phyloP scores from a whole-genome alignment of 37 sponge, comb jelly and placozoan species.

The Diacarnus erythraeanus region DNA sequence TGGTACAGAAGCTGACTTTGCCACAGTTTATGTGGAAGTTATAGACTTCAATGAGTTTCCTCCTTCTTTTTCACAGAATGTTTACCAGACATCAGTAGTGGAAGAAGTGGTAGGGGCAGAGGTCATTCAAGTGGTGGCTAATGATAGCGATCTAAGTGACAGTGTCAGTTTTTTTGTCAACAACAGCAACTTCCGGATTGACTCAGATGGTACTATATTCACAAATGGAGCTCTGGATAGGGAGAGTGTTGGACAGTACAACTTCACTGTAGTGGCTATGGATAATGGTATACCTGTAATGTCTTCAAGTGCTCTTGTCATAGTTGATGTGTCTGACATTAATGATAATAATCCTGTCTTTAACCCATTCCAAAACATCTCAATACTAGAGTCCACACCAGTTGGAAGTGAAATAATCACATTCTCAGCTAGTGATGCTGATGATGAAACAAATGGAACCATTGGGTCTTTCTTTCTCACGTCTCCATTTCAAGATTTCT shows the following conservation, averaged over 20 bases:
- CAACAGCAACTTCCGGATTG: background rate
- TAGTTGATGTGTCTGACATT: constrained; percentile 52
- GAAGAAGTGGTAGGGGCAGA: constrained; percentile 33
- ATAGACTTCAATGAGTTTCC: constrained; percentile 67
- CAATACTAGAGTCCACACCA: constrained; percentile 22
- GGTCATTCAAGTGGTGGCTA: constrained; percentile 39
- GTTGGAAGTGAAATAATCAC: constrained; percentile 12
- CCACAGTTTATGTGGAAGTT: constrained; percentile 24
- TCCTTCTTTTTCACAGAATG: constrained; percentile 42
- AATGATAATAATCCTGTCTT: constrained; percentile 76
- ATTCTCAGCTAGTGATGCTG: constrained; percentile 53
- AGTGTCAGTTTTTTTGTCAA: constrained; percentile 45
- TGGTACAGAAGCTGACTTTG: constrained; percentile 1
- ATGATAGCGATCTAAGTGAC: constrained; percentile 40
- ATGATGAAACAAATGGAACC: constrained; percentile 47
- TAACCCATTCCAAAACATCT: constrained; percentile 1
- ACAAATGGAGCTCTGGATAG: constrained; percentile 38
- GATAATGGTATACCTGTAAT: constrained; percentile 35
- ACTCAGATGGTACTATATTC: constrained; percentile 6
- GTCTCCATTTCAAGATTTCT: background rate
- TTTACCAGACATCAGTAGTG: constrained; percentile 17
- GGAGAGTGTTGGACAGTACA: constrained; percentile 20
- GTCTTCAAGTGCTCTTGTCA: constrained; percentile 26
- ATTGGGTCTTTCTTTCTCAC: constrained; percentile 11
- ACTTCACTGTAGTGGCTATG: constrained; percentile 45